Conservation (phyloP, 2,113 vertebrate genomes). For the Delphinapterus leucas region DNA sequence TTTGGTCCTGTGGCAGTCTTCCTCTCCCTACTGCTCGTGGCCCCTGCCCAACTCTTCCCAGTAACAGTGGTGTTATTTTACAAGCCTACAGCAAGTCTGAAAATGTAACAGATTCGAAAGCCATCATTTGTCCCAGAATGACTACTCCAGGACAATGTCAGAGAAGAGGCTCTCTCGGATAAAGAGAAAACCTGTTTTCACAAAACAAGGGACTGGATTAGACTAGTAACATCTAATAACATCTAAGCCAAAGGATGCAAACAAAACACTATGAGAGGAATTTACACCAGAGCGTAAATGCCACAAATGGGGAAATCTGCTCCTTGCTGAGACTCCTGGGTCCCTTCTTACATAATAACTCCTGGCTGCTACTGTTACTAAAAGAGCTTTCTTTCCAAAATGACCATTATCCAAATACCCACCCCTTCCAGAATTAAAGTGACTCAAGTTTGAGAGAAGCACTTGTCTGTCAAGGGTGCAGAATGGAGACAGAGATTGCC, state of each 20-base stretch:
- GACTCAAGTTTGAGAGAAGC: neutral
- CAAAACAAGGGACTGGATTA: conserved; percentile 23
- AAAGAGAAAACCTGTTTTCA: conserved; percentile 33
- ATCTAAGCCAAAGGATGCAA: neutral
- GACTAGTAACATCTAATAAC: neutral
- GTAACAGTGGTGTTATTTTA: neutral
- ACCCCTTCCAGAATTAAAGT: neutral
- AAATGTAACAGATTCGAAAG: neutral
- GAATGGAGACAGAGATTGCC: neutral
- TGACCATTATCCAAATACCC: neutral
- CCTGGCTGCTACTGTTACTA: neutral
- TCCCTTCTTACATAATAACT: neutral
- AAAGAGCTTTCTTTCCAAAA: conserved; percentile 20
- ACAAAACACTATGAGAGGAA: neutral
- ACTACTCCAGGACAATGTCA: neutral
- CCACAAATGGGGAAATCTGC: neutral
- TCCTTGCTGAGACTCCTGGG: neutral
- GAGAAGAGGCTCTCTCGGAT: neutral
- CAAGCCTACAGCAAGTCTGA: neutral
- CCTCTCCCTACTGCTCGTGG: neutral
- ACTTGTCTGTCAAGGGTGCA: too few relatives aligned
- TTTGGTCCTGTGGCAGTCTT: neutral
- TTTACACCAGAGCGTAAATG: neutral
- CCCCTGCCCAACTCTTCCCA: neutral
- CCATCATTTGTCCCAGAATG: neutral